Percentiles rank a stretch among this genome's conserved stretches.
phyloP scores from a whole-genome alignment of 2,888 invertebrate species.

The Ophion ventricosus region DNA sequence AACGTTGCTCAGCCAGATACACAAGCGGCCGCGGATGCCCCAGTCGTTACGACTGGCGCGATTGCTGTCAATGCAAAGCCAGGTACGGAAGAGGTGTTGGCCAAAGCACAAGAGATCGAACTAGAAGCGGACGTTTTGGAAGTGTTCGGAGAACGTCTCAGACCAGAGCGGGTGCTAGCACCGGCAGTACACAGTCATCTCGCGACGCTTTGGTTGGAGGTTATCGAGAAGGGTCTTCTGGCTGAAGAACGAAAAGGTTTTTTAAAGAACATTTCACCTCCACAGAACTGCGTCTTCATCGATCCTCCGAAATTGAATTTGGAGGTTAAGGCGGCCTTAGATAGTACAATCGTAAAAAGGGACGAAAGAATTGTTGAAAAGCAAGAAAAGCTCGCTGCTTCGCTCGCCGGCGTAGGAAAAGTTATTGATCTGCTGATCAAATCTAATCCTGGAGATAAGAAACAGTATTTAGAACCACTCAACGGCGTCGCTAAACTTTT shows the following conservation, averaged over 20 bases:
- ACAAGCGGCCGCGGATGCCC: constrained; percentile 11
- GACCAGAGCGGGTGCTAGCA: too few species aligned
- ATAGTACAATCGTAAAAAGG: constrained; percentile 27
- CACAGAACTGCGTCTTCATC: constrained; percentile 55
- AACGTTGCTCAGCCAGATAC: constrained; percentile 10
- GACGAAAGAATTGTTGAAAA: constrained; percentile 19
- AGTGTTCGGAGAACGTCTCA: too few species aligned
- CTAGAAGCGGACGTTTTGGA: too few species aligned
- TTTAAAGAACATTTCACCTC: neutral
- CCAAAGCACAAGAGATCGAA: too few species aligned
- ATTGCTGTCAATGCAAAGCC: constrained; percentile 23
- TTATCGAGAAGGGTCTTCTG: too few species aligned
- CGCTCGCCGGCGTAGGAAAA: constrained; percentile 49
- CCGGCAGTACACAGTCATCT: too few species aligned
- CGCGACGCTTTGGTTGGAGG: too few species aligned
- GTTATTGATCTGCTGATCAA: constrained; percentile 14
- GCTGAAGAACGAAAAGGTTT: too few species aligned
- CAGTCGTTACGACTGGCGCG: constrained; percentile 32
- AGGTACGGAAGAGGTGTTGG: constrained; percentile 7
- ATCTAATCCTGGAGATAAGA: constrained; percentile 21
- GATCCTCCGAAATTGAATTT: constrained; percentile 58
- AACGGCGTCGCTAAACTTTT: too few species aligned
- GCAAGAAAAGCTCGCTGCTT: constrained; percentile 46
- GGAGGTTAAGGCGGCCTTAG: constrained; percentile 50
- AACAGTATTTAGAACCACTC: constrained; percentile 27